Base-by-base conservation (phyloP, 1,140 invertebrate species). In the Polypedilum pembai region DNA sequence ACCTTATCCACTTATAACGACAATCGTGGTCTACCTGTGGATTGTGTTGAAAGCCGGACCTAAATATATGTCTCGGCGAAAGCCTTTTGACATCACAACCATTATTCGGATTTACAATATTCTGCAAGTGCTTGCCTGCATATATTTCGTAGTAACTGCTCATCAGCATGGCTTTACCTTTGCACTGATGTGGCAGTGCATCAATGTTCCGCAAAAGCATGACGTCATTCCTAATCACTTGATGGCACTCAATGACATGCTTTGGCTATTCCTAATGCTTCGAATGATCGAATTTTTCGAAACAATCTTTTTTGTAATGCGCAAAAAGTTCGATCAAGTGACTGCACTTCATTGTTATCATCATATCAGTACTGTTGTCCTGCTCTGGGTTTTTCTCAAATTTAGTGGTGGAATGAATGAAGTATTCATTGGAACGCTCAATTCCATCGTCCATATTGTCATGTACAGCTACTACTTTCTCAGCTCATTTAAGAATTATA, bases 271-370 rank as follows among this genome's bases (percentile, higher is more conserved):
- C 77, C 89, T 88, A 76, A 76, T 89, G 0, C 79, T 88, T 1
- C 92, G 91, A 81, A 74, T 91, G 1, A 76, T 88, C 1, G 90
- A 92, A 79, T 82, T 92, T 1, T 74, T 90, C 7, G 90, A 92
- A 76, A 92, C 90, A 12, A 86, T 95, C 41, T 95, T 96, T 83
- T 95, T 96, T 81, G 87, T 95, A 33, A 82, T 95, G 69, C 85
- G 92, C 41, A 95, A 95, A 82, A 96, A 95, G 79, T 86, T 90
- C 75, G 88, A 88, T 76, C 93, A 96, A 79, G 84, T 94, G 10
- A 89, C 91, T 5, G 93, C 95, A 79, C 85, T 96, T n/a, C 94
- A 96, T 77, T 88, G 95, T 1, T 94, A 94, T 80, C 94, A 96
- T 80, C 94, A 96, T 81, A 85, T 89, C 8, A 89, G 90, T 15